A percentile compares a stretch with the other conserved stretches of the same genome.
phyloP scores from a whole-genome alignment of 2,113 vertebrate species.

The Coracopsis vasa region DNA sequence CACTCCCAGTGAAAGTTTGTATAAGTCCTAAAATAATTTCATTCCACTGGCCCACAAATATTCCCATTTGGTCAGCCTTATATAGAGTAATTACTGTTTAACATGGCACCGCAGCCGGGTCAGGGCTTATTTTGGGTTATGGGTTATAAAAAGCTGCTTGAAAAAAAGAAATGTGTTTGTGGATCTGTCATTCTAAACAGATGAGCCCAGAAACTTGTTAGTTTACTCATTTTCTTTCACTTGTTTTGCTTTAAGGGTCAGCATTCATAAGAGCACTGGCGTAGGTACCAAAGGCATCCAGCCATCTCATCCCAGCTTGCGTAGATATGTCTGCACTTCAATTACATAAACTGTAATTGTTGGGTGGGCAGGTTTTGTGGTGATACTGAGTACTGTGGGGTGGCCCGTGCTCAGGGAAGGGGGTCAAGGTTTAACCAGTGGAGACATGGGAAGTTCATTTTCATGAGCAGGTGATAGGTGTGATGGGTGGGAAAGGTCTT shows the following conservation, averaged over 20 bases:
- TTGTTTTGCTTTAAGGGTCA: slow-evolving; percentile 36
- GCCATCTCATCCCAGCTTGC: background rate
- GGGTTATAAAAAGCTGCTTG: slow-evolving; percentile 68
- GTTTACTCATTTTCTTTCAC: background rate
- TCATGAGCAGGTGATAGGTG: background rate
- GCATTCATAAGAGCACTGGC: background rate
- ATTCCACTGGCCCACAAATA: background rate
- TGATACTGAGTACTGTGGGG: background rate
- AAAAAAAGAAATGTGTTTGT: slow-evolving; percentile 2
- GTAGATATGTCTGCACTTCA: background rate
- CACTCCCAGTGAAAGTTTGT: slow-evolving; percentile 43
- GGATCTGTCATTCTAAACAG: slow-evolving; percentile 44
- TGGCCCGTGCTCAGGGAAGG: background rate
- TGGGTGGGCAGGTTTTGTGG: background rate
- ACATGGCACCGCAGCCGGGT: slow-evolving; percentile 20
- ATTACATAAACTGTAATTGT: background rate
- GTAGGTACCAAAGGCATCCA: background rate
- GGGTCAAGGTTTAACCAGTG: background rate
- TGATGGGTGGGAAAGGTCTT: background rate
- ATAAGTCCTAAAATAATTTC: slow-evolving; percentile 58
- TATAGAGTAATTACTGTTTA: slow-evolving; percentile 66
- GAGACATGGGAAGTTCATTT: background rate
- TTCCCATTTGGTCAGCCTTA: slow-evolving; percentile 49
- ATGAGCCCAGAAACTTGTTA: slow-evolving; percentile 37
- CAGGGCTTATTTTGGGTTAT: slow-evolving; percentile 58